Evolutionary conservation across 2,113 vertebrate species (phyloP), one percentile per base, ranked within the genome.

Genomic region (Semicossyphus pulcher): DNA sequence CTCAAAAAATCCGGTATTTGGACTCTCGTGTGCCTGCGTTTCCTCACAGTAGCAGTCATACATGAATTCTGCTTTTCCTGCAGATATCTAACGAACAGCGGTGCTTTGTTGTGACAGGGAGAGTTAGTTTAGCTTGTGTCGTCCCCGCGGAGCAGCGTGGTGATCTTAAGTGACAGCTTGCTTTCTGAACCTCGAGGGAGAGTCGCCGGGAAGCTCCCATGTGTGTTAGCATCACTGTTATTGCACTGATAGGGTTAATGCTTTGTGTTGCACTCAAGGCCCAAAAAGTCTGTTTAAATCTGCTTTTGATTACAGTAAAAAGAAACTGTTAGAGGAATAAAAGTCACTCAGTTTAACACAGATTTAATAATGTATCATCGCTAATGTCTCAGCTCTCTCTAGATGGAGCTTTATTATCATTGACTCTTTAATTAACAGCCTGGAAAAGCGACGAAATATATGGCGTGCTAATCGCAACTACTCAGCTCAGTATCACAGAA

Each of bases 21-120:
- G 23, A 49, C 44, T 31, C 12, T 2, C 32, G 25, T 44, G 11
- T 53, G 14, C n/a, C 39, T 42, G 7, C 6, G 3, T 44, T 36
- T 34, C 28, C 44, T 74, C 25, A 5, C 7, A 10, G 12, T 1
- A 45, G 10, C 57, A 32, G 29, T 10, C 28, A 23, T 42, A 36
- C 16, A 54, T n/a, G 18, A 42, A 47, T 63, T n/a, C 31, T 37
- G 32, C 23, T 54, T 65, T 39, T 10, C 12, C 39, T 4, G 47
- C 23, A 10, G 37, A 36, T 42, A 39, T 65, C 45, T 31, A 8
- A 63, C 68, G 41, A 42, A 34, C 12, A 53, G 51, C 4, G 1
- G 18, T 21, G 42, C 66, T 83, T 58, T 79, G 78, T 66, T 81
- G 73, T 87, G 83, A 85, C 73, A 73, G 51, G 18, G 16, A 58